Evolutionary conservation across 2,888 invertebrate genomes (phyloP).

Genomic region (Pharmacophagus antenor): DNA sequence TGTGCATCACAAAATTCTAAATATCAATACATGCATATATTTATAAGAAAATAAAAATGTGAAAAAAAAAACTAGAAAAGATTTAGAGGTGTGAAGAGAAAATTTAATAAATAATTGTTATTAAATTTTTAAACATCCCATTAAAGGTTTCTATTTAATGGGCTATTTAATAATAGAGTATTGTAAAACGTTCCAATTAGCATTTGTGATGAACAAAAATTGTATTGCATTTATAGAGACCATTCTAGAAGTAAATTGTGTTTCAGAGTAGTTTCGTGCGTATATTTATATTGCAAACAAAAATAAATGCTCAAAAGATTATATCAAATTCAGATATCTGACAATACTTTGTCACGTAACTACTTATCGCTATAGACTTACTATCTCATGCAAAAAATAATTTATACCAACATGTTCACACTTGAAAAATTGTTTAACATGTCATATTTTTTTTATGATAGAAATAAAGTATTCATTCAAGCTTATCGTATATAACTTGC

Average conservation of each 20-base stretch:
- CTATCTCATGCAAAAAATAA: background rate
- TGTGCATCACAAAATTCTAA: too few relatives aligned
- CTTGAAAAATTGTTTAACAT: background rate
- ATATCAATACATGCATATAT: too few relatives aligned
- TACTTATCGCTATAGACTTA: slow-evolving; percentile 2
- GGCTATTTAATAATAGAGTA: too few relatives aligned
- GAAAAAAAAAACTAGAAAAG: too few relatives aligned
- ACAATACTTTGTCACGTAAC: slow-evolving; percentile 1
- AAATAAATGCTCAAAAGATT: slow-evolving; percentile 4
- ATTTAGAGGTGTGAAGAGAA: too few relatives aligned
- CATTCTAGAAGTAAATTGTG: background rate
- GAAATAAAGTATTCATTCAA: too few relatives aligned
- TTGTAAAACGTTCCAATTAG: slow-evolving; percentile 4
- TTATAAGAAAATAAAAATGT: too few relatives aligned
- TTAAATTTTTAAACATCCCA: too few relatives aligned
- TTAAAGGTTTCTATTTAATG: background rate
- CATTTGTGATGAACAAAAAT: slow-evolving; percentile 5
- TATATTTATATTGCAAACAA: background rate
- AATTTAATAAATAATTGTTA: too few relatives aligned
- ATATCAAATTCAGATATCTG: slow-evolving; percentile 3
- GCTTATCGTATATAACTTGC: too few relatives aligned
- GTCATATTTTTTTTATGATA: background rate
- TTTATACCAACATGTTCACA: background rate
- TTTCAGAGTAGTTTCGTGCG: background rate
- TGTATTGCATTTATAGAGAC: slow-evolving; percentile 6